Percentiles rank a stretch among this genome's conserved stretches.
Conservation (phyloP, 2,888 invertebrate species). For the Cryptocheilus praepositus region DNA sequence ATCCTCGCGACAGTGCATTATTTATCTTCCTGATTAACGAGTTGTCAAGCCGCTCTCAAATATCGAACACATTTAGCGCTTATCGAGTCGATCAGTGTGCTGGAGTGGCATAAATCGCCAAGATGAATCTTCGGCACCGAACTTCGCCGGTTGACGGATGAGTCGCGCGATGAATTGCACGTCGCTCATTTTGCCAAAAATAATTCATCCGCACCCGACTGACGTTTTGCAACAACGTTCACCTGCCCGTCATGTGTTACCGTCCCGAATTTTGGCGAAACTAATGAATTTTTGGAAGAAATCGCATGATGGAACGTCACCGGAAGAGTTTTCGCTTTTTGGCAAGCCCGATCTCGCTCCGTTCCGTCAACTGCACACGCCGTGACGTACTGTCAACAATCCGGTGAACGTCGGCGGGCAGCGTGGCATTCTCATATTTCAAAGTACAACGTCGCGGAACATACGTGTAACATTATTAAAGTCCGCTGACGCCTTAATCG, state of each 20-base stretch:
- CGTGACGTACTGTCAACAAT: slow-evolving; percentile 16
- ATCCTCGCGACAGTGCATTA: no score
- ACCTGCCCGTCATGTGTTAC: slow-evolving; percentile 40
- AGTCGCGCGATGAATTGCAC: background rate
- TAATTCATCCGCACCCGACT: slow-evolving; percentile 8
- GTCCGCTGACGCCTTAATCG: no score
- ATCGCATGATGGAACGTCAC: background rate
- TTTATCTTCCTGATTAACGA: no score
- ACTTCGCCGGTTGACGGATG: background rate
- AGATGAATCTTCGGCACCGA: no score
- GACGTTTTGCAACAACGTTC: slow-evolving; percentile 21
- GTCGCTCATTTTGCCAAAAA: slow-evolving; percentile 16
- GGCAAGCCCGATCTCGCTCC: slow-evolving; percentile 35
- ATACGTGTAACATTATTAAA: no score
- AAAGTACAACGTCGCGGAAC: slow-evolving; percentile 8
- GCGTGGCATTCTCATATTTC: slow-evolving; percentile 3
- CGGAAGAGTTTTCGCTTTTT: slow-evolving; percentile 30
- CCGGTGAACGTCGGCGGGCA: background rate
- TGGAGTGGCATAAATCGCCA: no score
- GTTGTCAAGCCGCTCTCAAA: no score
- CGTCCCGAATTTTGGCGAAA: slow-evolving; percentile 26
- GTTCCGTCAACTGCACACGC: slow-evolving; percentile 6
- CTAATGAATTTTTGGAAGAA: slow-evolving; percentile 24
- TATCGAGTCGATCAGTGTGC: no score
- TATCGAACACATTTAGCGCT: no score